phyloP scores from a whole-genome alignment of 35 echinoderm and acorn worm species.

The Eucidaris tribuloides region DNA sequence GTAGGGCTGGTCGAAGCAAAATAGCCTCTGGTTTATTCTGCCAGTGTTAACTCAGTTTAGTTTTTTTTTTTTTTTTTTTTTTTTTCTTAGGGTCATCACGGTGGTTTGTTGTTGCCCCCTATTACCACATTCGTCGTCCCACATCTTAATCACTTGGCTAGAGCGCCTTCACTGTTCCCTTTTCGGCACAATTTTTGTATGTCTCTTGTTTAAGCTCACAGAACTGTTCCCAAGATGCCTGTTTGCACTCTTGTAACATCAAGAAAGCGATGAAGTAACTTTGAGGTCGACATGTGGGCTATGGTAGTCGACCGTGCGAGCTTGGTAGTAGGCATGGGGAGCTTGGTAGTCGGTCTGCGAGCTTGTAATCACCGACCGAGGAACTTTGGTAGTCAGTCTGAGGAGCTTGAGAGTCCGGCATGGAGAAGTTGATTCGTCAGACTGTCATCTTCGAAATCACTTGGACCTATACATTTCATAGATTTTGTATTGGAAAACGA shows the following conservation, averaged over 20 bases:
- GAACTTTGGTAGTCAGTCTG: background rate
- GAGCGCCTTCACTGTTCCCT: background rate
- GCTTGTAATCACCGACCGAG: background rate
- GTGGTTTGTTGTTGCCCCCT: too few relatives aligned
- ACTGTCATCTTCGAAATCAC: background rate
- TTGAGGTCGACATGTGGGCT: background rate
- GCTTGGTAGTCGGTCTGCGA: background rate
- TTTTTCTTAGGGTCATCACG: too few relatives aligned
- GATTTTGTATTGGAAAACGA: background rate
- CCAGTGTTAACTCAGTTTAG: background rate
- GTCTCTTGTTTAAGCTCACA: background rate
- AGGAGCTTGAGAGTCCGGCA: background rate
- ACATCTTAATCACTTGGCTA: background rate
- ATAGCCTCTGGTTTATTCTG: background rate
- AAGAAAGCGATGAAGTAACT: background rate
- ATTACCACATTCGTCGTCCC: background rate
- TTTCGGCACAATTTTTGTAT: background rate
- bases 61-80: too few relatives aligned
- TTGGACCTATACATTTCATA: background rate
- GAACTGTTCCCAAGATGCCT: background rate
- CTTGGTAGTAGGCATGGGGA: background rate
- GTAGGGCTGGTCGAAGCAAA: background rate
- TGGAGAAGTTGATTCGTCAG: background rate
- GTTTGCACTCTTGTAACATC: background rate
- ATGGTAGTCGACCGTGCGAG: background rate